These are phyloP conservation scores for Morone saxatilis DNA, from an alignment of 2,113 vertebrate genomes.

Conservation along the genomic window DNA sequence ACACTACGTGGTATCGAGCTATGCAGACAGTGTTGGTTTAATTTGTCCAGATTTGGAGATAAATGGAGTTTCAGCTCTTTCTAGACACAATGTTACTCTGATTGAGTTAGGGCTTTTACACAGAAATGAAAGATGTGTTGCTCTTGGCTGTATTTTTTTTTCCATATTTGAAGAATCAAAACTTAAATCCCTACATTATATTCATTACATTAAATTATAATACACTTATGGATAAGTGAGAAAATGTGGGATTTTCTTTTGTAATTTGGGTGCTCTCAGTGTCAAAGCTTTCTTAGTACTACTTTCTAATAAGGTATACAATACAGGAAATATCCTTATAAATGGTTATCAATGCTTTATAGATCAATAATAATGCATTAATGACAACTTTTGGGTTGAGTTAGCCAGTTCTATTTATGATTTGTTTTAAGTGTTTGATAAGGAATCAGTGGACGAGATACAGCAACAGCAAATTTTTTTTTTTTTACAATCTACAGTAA, in stretches of 20 bases:
- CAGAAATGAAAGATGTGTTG: no score
- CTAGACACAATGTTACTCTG: background rate
- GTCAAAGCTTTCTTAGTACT: background rate
- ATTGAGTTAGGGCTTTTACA: background rate
- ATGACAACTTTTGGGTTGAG: background rate
- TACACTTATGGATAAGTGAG: no score
- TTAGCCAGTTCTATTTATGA: no score
- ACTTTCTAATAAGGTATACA: background rate
- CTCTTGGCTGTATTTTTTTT: no score
- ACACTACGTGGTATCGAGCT: background rate
- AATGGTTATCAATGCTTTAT: background rate
- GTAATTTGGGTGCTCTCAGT: no score
- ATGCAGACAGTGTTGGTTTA: background rate
- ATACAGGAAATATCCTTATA: background rate
- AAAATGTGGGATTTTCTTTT: no score
- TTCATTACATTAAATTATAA: no score
- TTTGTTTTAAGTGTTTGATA: background rate
- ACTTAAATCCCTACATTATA: no score
- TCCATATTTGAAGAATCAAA: no score
- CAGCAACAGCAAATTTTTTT: background rate
- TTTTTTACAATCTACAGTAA: no score
- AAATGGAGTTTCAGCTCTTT: background rate
- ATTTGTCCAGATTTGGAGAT: background rate
- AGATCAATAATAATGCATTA: background rate
- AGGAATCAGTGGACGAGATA: background rate